phyloP scores from a whole-genome alignment of 2,888 invertebrate species.

The Ochropleura plecta region DNA sequence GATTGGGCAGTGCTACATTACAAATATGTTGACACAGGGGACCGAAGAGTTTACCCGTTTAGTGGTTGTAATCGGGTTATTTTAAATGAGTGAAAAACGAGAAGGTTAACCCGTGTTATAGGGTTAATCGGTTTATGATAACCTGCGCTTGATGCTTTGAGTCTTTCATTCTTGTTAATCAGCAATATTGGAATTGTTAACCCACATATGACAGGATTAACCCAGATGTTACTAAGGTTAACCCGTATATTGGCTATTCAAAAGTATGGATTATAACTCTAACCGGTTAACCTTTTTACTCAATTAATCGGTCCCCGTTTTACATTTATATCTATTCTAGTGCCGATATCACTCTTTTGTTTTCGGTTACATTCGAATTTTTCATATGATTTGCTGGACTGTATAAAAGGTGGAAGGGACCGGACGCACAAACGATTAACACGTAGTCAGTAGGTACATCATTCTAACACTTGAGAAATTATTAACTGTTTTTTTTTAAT shows the following conservation, averaged over 20 bases:
- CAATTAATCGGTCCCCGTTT: background rate
- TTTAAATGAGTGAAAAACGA: background rate
- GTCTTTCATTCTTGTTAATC: background rate
- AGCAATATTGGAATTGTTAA: no score
- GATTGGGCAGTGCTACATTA: slow-evolving; percentile 63
- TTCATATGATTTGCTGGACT: no score
- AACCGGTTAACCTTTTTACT: background rate
- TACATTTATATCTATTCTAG: slow-evolving; percentile 1
- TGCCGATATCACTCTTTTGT: slow-evolving; percentile 14
- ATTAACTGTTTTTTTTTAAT: no score
- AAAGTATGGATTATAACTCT: background rate
- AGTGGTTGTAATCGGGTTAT: background rate
- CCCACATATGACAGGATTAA: background rate
- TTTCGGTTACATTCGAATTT: background rate
- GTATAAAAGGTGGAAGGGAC: no score
- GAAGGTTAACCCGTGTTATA: background rate
- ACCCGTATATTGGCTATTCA: background rate
- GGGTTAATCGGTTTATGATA: background rate
- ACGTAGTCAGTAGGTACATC: no score
- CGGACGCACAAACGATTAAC: no score
- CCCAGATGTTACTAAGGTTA: background rate
- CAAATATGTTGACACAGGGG: slow-evolving; percentile 19
- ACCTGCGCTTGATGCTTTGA: background rate
- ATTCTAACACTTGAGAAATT: no score
- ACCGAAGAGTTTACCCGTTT: background rate